Base-by-base conservation (phyloP, 2,113 vertebrate genomes). In the Kobus ellipsiprymnus region DNA sequence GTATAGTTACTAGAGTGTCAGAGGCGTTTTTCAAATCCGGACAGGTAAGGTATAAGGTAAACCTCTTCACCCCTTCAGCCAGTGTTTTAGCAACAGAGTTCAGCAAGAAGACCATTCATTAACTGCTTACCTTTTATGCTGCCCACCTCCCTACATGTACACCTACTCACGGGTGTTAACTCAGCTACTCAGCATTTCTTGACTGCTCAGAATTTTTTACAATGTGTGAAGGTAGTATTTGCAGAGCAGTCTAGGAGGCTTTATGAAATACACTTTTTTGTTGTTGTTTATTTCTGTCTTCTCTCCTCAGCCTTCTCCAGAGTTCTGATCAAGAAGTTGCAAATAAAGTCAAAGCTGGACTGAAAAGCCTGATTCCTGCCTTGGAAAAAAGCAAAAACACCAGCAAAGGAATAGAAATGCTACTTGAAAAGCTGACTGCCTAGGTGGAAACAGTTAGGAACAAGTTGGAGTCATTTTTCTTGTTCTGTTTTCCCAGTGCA, bases 381-480 rank as follows among this genome's bases (percentile, higher is more conserved):
- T 98, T 99, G 94, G 97, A 99, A 97, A 98, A 97, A 97, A 98
- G 97, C 94, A 98, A 98, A 97, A 98, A 97, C 96, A 98, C 97
- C 91, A 97, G 96, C 97, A 99, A 99, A 98, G 99, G 99, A 96
- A 96, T 99, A 21, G 99, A 99, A 95, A 99, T 98, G 60, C 98
- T 99, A 80, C 98, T 99, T 97, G 99, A 99, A 97, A 99, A 99
- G 55, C 98, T 99, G 95, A 98, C 97, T 86, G 98, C 99, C 40
- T 99, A 99, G 71, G 97, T 57, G 94, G 94, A 97, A 60, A 91
- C 8, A 89, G 48, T 62, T 74, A 86, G 71, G 40, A 94, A 44
- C 46, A 5, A 48, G 94, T 96, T 54, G n/a, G 54, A 86, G 29
- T 94, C 40, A 52, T 16, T 93, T 93, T 71, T 96, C 7, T 64